Base-by-base conservation (phyloP, 2,113 vertebrate genomes). In the Serinus canaria region DNA sequence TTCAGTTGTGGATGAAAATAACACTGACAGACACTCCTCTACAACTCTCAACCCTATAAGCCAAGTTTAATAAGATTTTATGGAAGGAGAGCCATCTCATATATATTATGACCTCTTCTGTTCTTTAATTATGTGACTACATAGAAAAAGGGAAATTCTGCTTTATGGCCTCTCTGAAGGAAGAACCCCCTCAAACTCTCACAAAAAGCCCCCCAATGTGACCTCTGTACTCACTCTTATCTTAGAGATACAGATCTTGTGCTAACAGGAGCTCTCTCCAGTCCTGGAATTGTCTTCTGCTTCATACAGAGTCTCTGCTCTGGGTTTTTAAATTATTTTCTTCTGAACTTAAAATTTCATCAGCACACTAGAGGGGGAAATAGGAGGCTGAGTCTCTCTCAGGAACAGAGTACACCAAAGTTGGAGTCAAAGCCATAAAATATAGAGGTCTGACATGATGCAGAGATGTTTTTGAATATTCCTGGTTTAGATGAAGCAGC, bases 121-220 rank as follows among this genome's bases (percentile, higher is more conserved):
- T 9, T 73, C 66, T 92, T 11, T 68, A 76, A 70, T 66, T 86
- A 52, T 14, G 15, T 64, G 68, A 47, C 59, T 64, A 22, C 31
- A 37, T 0, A 37, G 3, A 41, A 49, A 72, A 15, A 59, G 10
- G 23, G 23, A 79, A 27, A 62, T 62, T 52, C n/a, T 66, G 13
- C 28, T 84, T 77, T 44, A 22, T 11, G 28, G 22, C 27, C 23
- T 76, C 10, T 72, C n/a, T 69, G 53, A 81, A 74, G 30, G 49
- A 89, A 77, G n/a, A 81, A 17, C 6, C 14, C 46, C 10, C 33
- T 43, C 28, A 37, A 46, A 35, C 15, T 11, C 46, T 69, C 50
- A 94, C 18, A 53, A 39, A 82, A 79, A 73, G 2, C 7, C 18
- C 16, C 16, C 3, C 2, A 0, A 0, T 13, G 39, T 79, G 47